A percentile compares a stretch with the other conserved stretches of the same genome.
Conservation (phyloP, 2,797 vertebrate genomes). For the Liparis tanakae region DNA sequence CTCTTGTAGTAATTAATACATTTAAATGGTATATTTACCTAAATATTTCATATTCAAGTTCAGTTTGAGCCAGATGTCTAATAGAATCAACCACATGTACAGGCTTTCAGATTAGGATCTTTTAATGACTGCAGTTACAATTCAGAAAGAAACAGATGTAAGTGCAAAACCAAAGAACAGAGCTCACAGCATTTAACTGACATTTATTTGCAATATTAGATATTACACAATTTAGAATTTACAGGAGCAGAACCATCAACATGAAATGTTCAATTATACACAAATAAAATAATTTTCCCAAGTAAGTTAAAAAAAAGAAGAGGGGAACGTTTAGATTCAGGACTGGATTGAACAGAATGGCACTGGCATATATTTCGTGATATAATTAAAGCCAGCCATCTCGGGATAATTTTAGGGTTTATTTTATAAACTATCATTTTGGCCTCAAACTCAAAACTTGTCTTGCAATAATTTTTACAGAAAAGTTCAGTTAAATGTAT, state of each 20-base stretch:
- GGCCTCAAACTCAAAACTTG: conserved; percentile 53
- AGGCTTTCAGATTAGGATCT: neutral
- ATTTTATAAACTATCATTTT: conserved; percentile 48
- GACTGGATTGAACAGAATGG: conserved; percentile 53
- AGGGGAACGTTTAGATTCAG: conserved; percentile 51
- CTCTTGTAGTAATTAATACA: neutral
- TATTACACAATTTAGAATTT: conserved; percentile 82
- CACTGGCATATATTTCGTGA: conserved; percentile 18
- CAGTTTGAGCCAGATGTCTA: neutral
- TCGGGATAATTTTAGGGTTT: conserved; percentile 38
- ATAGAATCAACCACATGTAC: neutral
- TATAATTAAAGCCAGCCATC: conserved; percentile 19
- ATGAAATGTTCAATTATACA: conserved; percentile 78
- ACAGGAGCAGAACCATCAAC: conserved; percentile 83
- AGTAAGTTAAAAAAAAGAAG: conserved; percentile 56
- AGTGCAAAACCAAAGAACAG: conserved; percentile 27
- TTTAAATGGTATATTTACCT: neutral
- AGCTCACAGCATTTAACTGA: conserved; percentile 56
- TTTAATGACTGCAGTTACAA: neutral
- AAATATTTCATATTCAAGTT: neutral
- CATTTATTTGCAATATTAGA: conserved; percentile 82
- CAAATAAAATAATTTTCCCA: conserved; percentile 77
- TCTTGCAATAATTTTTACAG: conserved; percentile 47
- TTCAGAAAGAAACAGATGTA: conserved; percentile 3
- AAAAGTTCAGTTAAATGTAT: conserved; percentile 53